phyloP scores from a whole-genome alignment of 92 coral and sea anemone genomes.

The Phenganax marumi region DNA sequence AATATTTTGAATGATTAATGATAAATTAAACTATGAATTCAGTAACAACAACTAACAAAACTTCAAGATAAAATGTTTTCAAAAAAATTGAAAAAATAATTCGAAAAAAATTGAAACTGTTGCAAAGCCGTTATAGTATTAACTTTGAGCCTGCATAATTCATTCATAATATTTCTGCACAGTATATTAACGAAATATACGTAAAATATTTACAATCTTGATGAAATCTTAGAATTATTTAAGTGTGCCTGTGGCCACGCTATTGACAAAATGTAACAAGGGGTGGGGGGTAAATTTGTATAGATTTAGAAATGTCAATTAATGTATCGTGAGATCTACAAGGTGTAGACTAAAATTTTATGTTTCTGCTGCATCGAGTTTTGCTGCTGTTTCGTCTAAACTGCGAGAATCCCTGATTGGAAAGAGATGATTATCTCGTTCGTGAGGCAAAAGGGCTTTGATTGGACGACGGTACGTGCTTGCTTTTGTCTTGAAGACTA shows the following conservation, averaged over 20 bases:
- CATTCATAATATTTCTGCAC: background rate
- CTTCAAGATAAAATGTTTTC: too few species aligned
- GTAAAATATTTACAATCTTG: slow-evolving; percentile 15
- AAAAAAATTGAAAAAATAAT: too few species aligned
- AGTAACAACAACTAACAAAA: too few species aligned
- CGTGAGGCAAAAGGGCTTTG: slow-evolving; percentile 71
- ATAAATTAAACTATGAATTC: too few species aligned
- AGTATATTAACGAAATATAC: background rate
- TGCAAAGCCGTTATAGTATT: background rate
- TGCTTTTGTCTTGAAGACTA: slow-evolving; percentile 66
- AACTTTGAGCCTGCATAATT: background rate
- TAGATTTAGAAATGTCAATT: slow-evolving; percentile 24
- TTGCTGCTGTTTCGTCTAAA: slow-evolving; percentile 25
- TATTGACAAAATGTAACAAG: background rate
- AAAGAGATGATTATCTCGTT: slow-evolving; percentile 73
- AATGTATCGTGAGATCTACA: background rate
- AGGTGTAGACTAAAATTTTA: background rate
- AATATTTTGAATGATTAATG: too few species aligned
- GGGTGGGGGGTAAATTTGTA: slow-evolving; percentile 4
- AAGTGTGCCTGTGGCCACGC: slow-evolving; percentile 2
- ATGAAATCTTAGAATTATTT: slow-evolving; percentile 24
- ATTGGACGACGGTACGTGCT: slow-evolving; percentile 72
- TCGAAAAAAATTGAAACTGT: background rate
- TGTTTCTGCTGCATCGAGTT: background rate
- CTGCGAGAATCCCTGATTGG: slow-evolving; percentile 73